Evolutionary conservation across 2,113 vertebrate species (phyloP).

Genomic region (Salminus brasiliensis): DNA sequence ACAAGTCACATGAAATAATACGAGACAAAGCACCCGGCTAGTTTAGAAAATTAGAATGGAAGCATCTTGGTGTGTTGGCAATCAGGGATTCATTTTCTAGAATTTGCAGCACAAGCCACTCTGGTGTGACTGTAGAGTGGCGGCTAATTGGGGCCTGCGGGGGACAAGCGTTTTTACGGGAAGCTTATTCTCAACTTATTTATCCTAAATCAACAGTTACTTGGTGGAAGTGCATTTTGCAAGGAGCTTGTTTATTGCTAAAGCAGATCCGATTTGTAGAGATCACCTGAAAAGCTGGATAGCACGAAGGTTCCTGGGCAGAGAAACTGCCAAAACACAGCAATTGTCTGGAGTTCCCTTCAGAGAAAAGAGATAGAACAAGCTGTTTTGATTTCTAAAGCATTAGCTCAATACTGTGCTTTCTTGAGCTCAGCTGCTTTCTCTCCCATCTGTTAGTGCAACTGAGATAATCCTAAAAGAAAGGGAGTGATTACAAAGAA

Average conservation of each 20-base stretch:
- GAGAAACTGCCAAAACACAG: neutral
- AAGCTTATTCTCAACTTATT: slow-evolving; percentile 22
- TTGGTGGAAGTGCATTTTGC: neutral
- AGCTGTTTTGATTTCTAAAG: slow-evolving; percentile 23
- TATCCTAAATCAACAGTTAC: neutral
- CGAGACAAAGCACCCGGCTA: slow-evolving; percentile 6
- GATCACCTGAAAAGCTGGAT: neutral
- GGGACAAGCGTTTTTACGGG: slow-evolving; percentile 13
- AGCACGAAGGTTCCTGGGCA: neutral
- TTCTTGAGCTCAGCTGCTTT: slow-evolving; percentile 27
- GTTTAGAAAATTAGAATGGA: slow-evolving; percentile 24
- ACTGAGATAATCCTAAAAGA: slow-evolving; percentile 31
- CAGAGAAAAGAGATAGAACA: slow-evolving; percentile 5
- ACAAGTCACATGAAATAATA: slow-evolving; percentile 38
- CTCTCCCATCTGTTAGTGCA: slow-evolving; percentile 31
- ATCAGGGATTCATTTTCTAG: slow-evolving; percentile 14
- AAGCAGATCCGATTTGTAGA: neutral
- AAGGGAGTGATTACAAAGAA: neutral
- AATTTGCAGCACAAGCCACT: slow-evolving; percentile 26
- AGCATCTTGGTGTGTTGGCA: slow-evolving; percentile 29
- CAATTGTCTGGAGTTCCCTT: neutral
- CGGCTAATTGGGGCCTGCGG: neutral
- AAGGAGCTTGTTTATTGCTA: neutral
- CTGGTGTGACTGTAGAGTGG: slow-evolving; percentile 17
- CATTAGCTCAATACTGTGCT: slow-evolving; percentile 26